Percentiles rank a stretch among this genome's conserved stretches.
Evolutionary conservation across 2,113 vertebrate species (phyloP).

Genomic region (Rhynchomys soricoides): DNA sequence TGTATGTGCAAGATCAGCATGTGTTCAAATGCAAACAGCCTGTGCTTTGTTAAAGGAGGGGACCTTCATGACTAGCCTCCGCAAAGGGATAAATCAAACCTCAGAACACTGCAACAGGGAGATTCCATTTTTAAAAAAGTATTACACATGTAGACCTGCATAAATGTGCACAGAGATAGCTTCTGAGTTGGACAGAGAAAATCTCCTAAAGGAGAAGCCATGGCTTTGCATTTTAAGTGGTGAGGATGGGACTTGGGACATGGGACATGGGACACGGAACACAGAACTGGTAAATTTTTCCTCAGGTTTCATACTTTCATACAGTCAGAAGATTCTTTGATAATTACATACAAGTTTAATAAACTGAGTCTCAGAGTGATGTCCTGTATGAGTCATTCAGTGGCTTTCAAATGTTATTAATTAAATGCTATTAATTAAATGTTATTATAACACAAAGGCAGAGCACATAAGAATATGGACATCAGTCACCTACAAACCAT

Average conservation of each 20-base stretch:
- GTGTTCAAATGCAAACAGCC: rapidly evolving
- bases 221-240: not conserved
- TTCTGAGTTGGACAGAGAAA: not conserved
- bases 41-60: not conserved
- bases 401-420: not conserved
- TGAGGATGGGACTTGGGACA: not conserved
- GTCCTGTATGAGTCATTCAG: not conserved
- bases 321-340: not conserved
- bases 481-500: not conserved
- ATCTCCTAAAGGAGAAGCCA: no score
- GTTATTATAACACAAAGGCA: not conserved
- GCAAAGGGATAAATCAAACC: not conserved
- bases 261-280: no score
- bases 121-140: not conserved
- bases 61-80: not conserved
- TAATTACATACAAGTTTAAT: not conserved
- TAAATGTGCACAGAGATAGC: no score
- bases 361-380: not conserved
- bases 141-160: rapidly evolving
- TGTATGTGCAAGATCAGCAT: rapidly evolving
- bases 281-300: not conserved
- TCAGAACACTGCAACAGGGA: not conserved
- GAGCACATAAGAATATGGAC: not conserved
- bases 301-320: not conserved
- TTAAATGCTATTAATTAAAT: not conserved